phyloP scores from a whole-genome alignment of 2,113 vertebrate genomes.

The Athene cunicularia region DNA sequence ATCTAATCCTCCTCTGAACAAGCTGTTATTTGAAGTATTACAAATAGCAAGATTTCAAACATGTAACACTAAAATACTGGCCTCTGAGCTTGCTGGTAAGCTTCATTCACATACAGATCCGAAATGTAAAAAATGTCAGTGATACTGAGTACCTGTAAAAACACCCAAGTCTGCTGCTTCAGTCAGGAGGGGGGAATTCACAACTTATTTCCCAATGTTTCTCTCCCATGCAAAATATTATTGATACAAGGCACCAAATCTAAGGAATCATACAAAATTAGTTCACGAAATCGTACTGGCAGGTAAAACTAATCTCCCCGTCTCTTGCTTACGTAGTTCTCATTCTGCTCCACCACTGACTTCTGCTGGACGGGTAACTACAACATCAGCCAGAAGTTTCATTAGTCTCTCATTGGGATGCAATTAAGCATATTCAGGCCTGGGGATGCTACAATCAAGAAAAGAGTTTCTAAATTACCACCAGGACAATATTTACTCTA shows the following conservation, averaged over 20 bases:
- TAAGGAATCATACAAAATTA: conserved; percentile 62
- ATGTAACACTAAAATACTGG: neutral
- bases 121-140: neutral
- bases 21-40: neutral
- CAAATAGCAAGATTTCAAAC: conserved; percentile 26
- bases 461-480: neutral
- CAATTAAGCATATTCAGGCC: conserved; percentile 7
- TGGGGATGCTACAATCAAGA: conserved; percentile 44
- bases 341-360: neutral
- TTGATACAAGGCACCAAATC: conserved; percentile 76
- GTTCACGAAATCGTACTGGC: conserved; percentile 53
- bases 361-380: no score
- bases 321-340: neutral
- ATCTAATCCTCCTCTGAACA: neutral
- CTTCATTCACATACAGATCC: neutral
- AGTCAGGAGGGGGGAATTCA: neutral
- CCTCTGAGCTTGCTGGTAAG: conserved; percentile 58
- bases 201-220: neutral
- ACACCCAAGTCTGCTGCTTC: conserved; percentile 32
- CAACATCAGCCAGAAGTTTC: neutral
- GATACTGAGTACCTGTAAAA: conserved; percentile 25
- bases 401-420: neutral
- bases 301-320: conserved; percentile 30
- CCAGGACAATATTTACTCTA: neutral
- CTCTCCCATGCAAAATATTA: conserved; percentile 57